A percentile compares a stretch with the other conserved stretches of the same genome.
These are phyloP conservation scores for Callyntrura guangdongensis DNA, from an alignment of 2,888 invertebrate genomes.

Conservation along the genomic window DNA sequence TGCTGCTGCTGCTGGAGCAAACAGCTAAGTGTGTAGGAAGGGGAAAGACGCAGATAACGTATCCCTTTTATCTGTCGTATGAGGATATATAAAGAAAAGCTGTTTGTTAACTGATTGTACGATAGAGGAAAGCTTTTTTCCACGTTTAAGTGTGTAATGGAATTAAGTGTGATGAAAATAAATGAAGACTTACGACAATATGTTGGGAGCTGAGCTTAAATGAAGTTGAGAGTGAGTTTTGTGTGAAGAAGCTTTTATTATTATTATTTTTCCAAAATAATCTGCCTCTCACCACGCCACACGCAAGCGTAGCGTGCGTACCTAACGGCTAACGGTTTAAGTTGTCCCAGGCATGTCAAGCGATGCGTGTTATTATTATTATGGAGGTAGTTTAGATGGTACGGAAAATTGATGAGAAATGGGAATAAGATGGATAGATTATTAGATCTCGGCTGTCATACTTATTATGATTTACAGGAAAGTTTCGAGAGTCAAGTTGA, in stretches of 20 bases:
- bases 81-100: background rate
- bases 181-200: too few species aligned
- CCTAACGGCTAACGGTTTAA: background rate
- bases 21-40: background rate
- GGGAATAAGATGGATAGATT: slow-evolving; percentile 50
- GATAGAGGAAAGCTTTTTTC: too few species aligned
- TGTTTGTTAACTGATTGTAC: background rate
- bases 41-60: background rate
- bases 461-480: too few species aligned
- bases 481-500: too few species aligned
- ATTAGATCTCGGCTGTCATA: slow-evolving; percentile 15
- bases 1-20: too few species aligned
- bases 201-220: background rate
- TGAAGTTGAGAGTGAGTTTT: background rate
- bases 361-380: background rate
- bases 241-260: background rate
- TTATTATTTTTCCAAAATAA: background rate
- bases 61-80: background rate
- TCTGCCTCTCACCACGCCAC: background rate
- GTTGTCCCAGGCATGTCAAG: background rate
- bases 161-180: slow-evolving; percentile 45
- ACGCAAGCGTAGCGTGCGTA: background rate
- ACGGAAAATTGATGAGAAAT: background rate
- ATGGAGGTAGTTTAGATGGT: slow-evolving; percentile 12
- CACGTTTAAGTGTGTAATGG: slow-evolving; percentile 25